Percentiles rank a stretch among this genome's conserved stretches.
Conservation (phyloP, 1,140 invertebrate species). For the Heliconius eleuchia region DNA sequence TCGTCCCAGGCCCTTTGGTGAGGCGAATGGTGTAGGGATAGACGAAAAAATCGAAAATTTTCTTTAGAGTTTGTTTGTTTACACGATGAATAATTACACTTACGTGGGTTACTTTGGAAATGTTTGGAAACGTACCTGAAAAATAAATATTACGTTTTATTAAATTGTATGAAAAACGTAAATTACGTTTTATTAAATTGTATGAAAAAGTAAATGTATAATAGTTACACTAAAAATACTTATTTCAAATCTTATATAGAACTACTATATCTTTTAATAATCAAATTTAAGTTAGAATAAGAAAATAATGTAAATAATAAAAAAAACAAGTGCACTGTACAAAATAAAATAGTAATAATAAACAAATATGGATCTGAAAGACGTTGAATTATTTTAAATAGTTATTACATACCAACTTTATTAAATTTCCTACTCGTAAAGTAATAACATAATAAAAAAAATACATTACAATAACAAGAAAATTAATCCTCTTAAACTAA, state of each 20-base stretch:
- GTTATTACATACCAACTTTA: too few relatives aligned
- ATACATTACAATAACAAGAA: slow-evolving; percentile 1
- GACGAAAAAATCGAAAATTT: not conserved
- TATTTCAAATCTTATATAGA: too few relatives aligned
- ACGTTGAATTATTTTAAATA: too few relatives aligned
- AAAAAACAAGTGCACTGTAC: too few relatives aligned
- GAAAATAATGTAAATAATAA: too few relatives aligned
- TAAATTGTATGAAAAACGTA: not conserved
- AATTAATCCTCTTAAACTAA: slow-evolving; percentile 11
- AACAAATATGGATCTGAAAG: too few relatives aligned
- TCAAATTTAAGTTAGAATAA: too few relatives aligned
- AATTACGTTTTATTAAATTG: not conserved
- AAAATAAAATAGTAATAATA: too few relatives aligned
- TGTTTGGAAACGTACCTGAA: not conserved
- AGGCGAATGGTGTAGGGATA: slow-evolving; percentile 45
- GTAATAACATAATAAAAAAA: not conserved
- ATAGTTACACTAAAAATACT: too few relatives aligned
- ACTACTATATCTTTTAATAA: too few relatives aligned
- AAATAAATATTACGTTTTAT: not conserved
- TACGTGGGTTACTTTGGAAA: not conserved
- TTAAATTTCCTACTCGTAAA: too few relatives aligned
- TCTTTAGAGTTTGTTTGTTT: not conserved
- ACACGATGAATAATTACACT: not conserved
- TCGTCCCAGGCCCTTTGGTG: slow-evolving; percentile 57
- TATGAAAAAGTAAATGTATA: not conserved